Evolutionary conservation across 53 echinoderm and acorn worm species (phyloP).

Genomic region (Crossaster papposus): DNA sequence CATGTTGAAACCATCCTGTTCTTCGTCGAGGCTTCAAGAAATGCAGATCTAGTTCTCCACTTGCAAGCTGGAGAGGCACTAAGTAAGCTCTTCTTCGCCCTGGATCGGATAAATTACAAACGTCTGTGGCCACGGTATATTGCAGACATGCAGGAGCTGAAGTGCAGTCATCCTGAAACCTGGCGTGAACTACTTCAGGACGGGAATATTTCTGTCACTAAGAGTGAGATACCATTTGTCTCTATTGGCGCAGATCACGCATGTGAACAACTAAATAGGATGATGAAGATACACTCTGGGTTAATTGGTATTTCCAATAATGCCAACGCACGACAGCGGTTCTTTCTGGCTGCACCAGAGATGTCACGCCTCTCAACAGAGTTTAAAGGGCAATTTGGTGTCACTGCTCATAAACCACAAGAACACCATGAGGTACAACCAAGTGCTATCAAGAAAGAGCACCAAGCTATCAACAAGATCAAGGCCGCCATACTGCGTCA

Average conservation of each 20-base stretch:
- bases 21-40: constrained; percentile 59
- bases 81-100: constrained; percentile 56
- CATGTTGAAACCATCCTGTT: constrained; percentile 62
- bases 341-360: constrained; percentile 64
- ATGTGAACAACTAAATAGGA: constrained; percentile 63
- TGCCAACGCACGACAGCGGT: constrained; percentile 64
- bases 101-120: constrained; percentile 71
- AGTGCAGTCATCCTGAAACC: constrained; percentile 40
- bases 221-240: constrained; percentile 70
- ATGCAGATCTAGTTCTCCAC: constrained; percentile 56
- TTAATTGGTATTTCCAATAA: constrained; percentile 67
- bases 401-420: constrained; percentile 9
- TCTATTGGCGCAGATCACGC: constrained; percentile 65
- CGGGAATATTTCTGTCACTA: constrained; percentile 65
- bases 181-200: constrained; percentile 55
- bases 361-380: constrained; percentile 54
- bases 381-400: constrained; percentile 66
- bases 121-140: constrained; percentile 72
- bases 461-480: constrained; percentile 36
- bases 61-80: constrained; percentile 34
- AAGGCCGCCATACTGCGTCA: constrained; percentile 64
- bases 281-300: constrained; percentile 63
- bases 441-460: constrained; percentile 55
- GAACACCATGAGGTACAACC: constrained; percentile 50
- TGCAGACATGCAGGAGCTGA: constrained; percentile 64